These are phyloP conservation scores for Phaetusa simplex DNA, from an alignment of 2,113 vertebrate species.

Conservation along the genomic window DNA sequence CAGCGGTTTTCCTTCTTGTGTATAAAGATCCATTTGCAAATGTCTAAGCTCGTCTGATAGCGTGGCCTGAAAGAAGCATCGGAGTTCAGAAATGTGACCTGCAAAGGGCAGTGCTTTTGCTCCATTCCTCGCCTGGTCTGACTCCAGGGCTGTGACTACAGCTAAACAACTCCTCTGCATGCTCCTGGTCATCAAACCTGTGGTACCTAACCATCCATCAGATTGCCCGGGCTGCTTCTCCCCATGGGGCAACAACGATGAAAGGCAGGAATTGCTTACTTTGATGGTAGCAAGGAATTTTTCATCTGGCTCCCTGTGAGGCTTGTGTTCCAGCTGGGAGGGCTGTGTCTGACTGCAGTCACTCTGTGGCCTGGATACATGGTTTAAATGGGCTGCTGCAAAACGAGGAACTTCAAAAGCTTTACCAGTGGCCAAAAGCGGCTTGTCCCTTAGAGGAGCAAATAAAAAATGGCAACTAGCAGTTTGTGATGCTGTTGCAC, in stretches of 20 bases:
- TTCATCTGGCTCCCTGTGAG: neutral
- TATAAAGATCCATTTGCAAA: neutral
- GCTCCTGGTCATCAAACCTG: neutral
- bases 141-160: neutral
- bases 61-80: neutral
- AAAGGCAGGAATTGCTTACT: neutral
- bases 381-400: neutral
- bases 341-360: neutral
- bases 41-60: neutral
- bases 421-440: neutral
- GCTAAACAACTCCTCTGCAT: neutral
- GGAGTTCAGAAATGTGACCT: neutral
- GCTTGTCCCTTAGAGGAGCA: neutral
- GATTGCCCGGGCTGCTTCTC: neutral
- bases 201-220: neutral
- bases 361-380: neutral
- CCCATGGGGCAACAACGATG: rapidly evolving
- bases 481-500: neutral
- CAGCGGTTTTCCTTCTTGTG: neutral
- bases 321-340: neutral
- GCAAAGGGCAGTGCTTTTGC: neutral
- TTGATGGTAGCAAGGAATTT: neutral
- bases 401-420: neutral
- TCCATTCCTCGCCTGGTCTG: neutral
- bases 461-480: neutral